A percentile compares a stretch with the other conserved stretches of the same genome.
Evolutionary conservation across 2,888 invertebrate genomes (phyloP).

Genomic region (Anthoptus insignis): DNA sequence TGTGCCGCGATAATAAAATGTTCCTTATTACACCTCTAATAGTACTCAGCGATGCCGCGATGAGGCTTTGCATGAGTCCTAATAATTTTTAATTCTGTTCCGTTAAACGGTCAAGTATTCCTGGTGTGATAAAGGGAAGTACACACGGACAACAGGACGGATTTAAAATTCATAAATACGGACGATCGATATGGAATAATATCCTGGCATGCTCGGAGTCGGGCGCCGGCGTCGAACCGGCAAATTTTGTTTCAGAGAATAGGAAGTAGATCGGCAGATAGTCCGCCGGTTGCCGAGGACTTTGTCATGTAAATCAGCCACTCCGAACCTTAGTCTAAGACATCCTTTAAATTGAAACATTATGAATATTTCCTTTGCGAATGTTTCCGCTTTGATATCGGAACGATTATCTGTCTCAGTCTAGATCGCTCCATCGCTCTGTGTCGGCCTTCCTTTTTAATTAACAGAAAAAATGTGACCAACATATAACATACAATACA

Average conservation of each 20-base stretch:
- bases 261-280: constrained; percentile 57
- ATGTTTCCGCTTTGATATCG: constrained; percentile 55
- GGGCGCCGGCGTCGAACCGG: constrained; percentile 36
- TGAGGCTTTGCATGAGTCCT: no score
- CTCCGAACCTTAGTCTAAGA: constrained; percentile 65
- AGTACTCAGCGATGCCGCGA: no score
- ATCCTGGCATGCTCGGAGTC: constrained; percentile 46
- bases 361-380: constrained; percentile 72
- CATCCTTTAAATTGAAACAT: constrained; percentile 73
- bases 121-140: constrained; percentile 29
- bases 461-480: constrained; percentile 21
- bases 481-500: no score
- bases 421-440: constrained; percentile 22
- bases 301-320: constrained; percentile 82
- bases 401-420: constrained; percentile 29
- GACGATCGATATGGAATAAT: constrained; percentile 51
- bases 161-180: constrained; percentile 55
- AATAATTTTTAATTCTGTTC: no score
- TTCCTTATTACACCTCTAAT: no score
- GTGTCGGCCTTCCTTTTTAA: constrained; percentile 8
- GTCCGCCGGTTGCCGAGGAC: constrained; percentile 71
- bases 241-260: constrained; percentile 42
- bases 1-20: no score
- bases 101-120: constrained; percentile 25
- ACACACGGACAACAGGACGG: constrained; percentile 43